These are phyloP conservation scores for Acridotheres tristis DNA, from an alignment of 2,797 vertebrate genomes.

Conservation along the genomic window DNA sequence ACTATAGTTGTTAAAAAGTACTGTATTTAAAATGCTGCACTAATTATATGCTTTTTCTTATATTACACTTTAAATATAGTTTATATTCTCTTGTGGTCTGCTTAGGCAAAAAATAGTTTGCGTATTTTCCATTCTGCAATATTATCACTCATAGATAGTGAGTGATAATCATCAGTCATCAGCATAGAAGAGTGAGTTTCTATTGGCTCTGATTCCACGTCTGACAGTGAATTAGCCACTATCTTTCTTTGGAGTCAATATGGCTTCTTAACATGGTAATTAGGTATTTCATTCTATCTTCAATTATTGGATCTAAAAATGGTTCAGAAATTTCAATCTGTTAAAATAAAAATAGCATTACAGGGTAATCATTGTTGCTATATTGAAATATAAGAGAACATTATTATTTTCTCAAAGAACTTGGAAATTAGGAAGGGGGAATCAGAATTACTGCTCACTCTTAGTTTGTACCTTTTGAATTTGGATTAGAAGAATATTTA, in stretches of 20 bases:
- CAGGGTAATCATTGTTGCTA: neutral
- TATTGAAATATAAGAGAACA: neutral
- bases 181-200: neutral
- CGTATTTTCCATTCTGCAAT: neutral
- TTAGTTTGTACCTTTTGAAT: neutral
- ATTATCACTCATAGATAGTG: neutral
- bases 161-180: neutral
- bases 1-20: conserved; percentile 41
- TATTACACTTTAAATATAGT: neutral
- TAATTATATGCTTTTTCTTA: conserved; percentile 44
- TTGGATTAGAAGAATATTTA: neutral
- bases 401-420: neutral
- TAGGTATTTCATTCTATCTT: neutral
- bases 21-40: conserved; percentile 4
- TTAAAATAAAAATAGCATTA: neutral
- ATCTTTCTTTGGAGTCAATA: neutral
- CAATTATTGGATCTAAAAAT: neutral
- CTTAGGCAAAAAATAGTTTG: neutral
- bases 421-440: neutral
- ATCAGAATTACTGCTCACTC: neutral
- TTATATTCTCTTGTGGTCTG: neutral
- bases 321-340: neutral
- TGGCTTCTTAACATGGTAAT: neutral
- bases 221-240: neutral
- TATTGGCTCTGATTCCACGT: neutral